Evolutionary conservation across 2,888 invertebrate genomes (phyloP), one percentile per base, ranked within the genome.

Genomic region (Drosophila histrio): DNA sequence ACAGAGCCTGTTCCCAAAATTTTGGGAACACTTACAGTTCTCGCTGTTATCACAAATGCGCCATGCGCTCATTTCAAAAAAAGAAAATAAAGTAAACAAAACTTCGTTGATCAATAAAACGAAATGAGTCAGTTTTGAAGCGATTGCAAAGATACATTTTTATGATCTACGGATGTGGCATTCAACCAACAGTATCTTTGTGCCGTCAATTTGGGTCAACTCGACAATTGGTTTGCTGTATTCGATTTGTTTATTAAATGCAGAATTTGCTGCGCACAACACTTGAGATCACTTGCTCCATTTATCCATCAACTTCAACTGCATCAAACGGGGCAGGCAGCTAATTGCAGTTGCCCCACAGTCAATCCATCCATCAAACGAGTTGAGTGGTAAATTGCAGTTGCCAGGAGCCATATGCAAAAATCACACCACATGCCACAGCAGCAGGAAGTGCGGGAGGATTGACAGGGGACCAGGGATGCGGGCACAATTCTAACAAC

Each of bases 231-330:
- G 60, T 22, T 4, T 19, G 47, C 30, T 78, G 75, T 64, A 21
- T 66, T 53, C 69, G 77, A 83, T 84, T 81, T 81, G 85, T 82
- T 79, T 81, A 82, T 81, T 74, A 62, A 74, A 81, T 43, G 53
- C 73, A 76, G 68, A 49, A 43, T 46, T 44, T 30, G 46, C 17
- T 4, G 15, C 11, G 22, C 36, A 22, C 19, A 30, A 15, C 69
- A 69, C 66, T 71, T 46, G 61, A 73, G 50, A 67, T 65, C 70
- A 49, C 21, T 72, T 63, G 84, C 76, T 60, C 65, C 64, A 83
- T 77, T 80, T 74, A 54, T 58, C 60, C 65, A 61, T 69, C 60
- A 69, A 60, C 57, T 54, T 36, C 63, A 68, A 19, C 59, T 58
- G 73, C 81, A 67, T 66, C 64, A 74, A 68, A 19, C 50, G 44